Percentiles rank a stretch among this genome's conserved stretches.
phyloP scores from a whole-genome alignment of 2,888 invertebrate species.

The Idaea dimidiata region DNA sequence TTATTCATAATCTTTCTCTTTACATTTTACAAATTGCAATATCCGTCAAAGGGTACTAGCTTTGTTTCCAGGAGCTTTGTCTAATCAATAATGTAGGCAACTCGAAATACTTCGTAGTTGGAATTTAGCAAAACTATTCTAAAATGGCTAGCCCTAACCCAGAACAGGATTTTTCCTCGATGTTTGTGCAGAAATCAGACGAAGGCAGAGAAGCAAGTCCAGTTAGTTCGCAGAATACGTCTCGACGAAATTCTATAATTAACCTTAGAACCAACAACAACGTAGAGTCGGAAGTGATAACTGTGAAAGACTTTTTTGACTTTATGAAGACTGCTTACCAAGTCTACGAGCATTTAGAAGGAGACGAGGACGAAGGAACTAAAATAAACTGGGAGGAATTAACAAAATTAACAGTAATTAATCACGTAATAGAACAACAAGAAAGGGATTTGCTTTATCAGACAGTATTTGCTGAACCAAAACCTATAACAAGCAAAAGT shows the following conservation, averaged over 20 bases:
- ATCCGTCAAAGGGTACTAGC: not conserved
- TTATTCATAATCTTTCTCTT: not conserved
- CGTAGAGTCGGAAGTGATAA: slow-evolving; percentile 80
- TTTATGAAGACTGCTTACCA: slow-evolving; percentile 88
- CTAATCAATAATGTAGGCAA: slow-evolving; percentile 46
- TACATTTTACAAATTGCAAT: not conserved
- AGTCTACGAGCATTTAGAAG: slow-evolving; percentile 77
- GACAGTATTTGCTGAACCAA: slow-evolving; percentile 53
- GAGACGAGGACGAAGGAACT: slow-evolving; percentile 61
- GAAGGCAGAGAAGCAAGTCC: slow-evolving; percentile 46
- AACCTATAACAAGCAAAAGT: slow-evolving; percentile 61
- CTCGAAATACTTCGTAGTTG: slow-evolving; percentile 18
- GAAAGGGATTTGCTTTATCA: slow-evolving; percentile 69
- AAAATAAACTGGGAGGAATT: slow-evolving; percentile 78
- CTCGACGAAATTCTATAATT: slow-evolving; percentile 45
- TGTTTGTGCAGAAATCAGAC: slow-evolving; percentile 63
- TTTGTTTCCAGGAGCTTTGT: slow-evolving; percentile 42
- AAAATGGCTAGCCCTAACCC: slow-evolving; percentile 63
- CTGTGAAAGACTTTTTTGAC: slow-evolving; percentile 86
- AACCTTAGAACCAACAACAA: slow-evolving; percentile 33
- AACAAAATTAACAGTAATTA: slow-evolving; percentile 71
- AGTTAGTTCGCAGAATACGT: slow-evolving; percentile 40
- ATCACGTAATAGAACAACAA: slow-evolving; percentile 71
- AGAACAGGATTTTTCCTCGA: slow-evolving; percentile 59
- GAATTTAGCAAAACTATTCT: not conserved